These are phyloP conservation scores for Argyra leucocephala DNA, from an alignment of 2,888 invertebrate genomes.

Conservation along the genomic window DNA sequence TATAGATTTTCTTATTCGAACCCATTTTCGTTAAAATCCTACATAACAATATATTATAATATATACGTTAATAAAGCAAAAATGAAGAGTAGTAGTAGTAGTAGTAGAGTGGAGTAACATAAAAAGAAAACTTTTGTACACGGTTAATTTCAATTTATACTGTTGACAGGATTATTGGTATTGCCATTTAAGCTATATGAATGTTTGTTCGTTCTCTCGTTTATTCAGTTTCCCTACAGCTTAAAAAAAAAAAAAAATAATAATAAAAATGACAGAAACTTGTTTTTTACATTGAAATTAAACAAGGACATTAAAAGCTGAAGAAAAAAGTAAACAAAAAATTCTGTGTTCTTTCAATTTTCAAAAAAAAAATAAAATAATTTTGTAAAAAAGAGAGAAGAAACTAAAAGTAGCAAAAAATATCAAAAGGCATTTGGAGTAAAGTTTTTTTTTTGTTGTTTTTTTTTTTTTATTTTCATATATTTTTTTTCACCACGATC, in stretches of 20 bases:
- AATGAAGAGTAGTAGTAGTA: too few relatives aligned
- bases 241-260: neutral
- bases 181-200: neutral
- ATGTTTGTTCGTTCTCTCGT: neutral
- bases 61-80: neutral
- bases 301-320: neutral
- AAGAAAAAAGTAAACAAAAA: too few relatives aligned
- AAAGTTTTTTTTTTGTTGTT: too few relatives aligned
- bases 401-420: too few relatives aligned
- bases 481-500: too few relatives aligned
- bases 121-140: constrained; percentile 5
- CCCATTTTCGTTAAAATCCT: too few relatives aligned
- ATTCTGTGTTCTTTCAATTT: too few relatives aligned
- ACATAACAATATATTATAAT: too few relatives aligned
- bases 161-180: constrained; percentile 6
- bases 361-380: too few relatives aligned
- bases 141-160: constrained; percentile 6
- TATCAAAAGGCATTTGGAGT: too few relatives aligned
- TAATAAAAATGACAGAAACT: neutral
- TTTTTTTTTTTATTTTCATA: too few relatives aligned
- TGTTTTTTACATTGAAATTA: neutral
- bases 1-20: neutral
- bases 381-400: too few relatives aligned
- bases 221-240: neutral
- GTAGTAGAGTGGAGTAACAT: neutral